A percentile compares a stretch with the other conserved stretches of the same genome.
phyloP scores from a whole-genome alignment of 2,113 vertebrate genomes.

The Notarius quadriscutis region DNA sequence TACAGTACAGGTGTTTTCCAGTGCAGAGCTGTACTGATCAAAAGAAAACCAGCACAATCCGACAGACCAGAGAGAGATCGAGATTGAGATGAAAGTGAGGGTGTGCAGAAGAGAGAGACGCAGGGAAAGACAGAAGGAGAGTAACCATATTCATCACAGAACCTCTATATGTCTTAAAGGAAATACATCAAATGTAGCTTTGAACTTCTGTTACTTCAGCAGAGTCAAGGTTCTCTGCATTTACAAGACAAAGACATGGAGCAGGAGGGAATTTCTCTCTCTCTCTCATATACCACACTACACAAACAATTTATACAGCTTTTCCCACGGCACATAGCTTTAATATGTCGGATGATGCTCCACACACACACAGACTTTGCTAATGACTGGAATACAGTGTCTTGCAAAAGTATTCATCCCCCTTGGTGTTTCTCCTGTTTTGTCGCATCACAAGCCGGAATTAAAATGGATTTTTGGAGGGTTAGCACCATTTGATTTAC shows the following conservation, averaged over 20 bases:
- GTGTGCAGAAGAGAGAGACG: background rate
- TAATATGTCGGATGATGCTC: background rate
- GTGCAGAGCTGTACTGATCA: background rate
- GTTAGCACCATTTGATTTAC: no score
- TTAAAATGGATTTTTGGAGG: no score
- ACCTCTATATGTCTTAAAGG: conserved; percentile 6
- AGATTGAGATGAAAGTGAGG: conserved; percentile 13
- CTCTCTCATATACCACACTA: background rate
- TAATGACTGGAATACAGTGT: background rate
- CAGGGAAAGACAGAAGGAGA: background rate
- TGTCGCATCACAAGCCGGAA: no score
- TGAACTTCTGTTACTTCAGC: conserved; percentile 47
- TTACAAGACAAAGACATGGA: conserved; percentile 25
- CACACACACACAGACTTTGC: background rate
- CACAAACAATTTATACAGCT: conserved; percentile 3
- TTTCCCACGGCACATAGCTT: background rate
- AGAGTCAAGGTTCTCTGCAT: conserved; percentile 5
- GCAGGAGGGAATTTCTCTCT: conserved; percentile 12
- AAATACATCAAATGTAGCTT: conserved; percentile 48
- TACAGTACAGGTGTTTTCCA: background rate
- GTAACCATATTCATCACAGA: conserved; percentile 11
- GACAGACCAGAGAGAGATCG: background rate
- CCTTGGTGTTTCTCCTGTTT: no score
- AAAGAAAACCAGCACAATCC: conserved; percentile 18
- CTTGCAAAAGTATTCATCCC: no score